phyloP scores from a whole-genome alignment of 2,113 vertebrate species.

The Pangasianodon gigas region DNA sequence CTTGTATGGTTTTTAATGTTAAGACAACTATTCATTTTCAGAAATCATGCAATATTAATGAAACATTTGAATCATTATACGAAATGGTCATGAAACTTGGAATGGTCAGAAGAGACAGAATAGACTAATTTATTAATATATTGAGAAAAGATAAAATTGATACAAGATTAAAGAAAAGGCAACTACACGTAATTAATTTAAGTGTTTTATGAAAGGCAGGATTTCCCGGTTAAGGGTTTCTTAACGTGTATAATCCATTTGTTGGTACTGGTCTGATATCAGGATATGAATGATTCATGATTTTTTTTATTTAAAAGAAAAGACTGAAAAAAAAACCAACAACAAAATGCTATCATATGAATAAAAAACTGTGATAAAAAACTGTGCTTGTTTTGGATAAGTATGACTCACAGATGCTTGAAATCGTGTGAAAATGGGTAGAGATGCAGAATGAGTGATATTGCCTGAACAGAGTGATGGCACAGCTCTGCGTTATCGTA shows the following conservation, averaged over 20 bases:
- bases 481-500: slow-evolving; percentile 15
- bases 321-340: not conserved
- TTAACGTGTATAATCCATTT: not conserved
- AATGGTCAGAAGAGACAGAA: too few relatives aligned
- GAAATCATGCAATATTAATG: not conserved
- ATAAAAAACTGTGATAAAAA: slow-evolving; percentile 6
- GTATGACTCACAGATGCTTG: not conserved
- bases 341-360: not conserved
- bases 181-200: not conserved
- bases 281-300: not conserved
- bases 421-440: not conserved
- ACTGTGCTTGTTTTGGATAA: slow-evolving; percentile 9
- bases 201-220: not conserved
- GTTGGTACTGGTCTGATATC: not conserved
- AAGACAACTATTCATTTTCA: not conserved
- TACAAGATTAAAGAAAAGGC: not conserved
- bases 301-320: not conserved
- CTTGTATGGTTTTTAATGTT: not conserved
- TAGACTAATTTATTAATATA: not conserved
- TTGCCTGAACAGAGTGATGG: slow-evolving; percentile 27
- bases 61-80: not conserved
- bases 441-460: slow-evolving; percentile 29
- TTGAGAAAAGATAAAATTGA: not conserved
- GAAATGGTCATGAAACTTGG: not conserved
- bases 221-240: not conserved